A percentile compares a stretch with the other conserved stretches of the same genome.
Evolutionary conservation across 1,140 invertebrate species (phyloP).

Genomic region (Platyura marginata): DNA sequence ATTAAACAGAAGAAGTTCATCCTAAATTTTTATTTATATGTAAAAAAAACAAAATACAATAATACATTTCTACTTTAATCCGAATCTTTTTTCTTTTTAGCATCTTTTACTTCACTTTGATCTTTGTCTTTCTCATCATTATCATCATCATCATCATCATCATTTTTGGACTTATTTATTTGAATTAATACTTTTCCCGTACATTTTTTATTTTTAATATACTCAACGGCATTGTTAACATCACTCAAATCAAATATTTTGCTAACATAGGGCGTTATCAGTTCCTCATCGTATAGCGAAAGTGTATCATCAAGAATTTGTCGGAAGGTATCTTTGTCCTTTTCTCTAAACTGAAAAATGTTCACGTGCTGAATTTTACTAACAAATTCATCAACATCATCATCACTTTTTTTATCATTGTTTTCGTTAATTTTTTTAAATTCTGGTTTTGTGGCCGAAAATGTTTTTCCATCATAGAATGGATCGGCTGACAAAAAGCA

Average conservation of each 20-base stretch:
- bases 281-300: slow-evolving; percentile 26
- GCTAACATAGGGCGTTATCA: slow-evolving; percentile 27
- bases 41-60: too few relatives aligned
- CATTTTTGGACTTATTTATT: slow-evolving; percentile 1
- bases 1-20: too few relatives aligned
- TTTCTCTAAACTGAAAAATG: slow-evolving; percentile 5
- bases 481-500: background rate
- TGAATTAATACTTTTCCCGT: slow-evolving; percentile 29
- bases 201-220: slow-evolving; percentile 24
- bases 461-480: background rate
- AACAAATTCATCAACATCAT: background rate
- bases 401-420: background rate
- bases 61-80: too few relatives aligned
- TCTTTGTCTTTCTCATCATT: too few relatives aligned
- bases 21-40: too few relatives aligned
- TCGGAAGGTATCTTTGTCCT: slow-evolving; percentile 12
- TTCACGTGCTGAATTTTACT: background rate
- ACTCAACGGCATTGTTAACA: slow-evolving; percentile 27
- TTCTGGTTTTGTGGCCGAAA: background rate
- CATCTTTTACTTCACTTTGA: too few relatives aligned
- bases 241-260: slow-evolving; percentile 24
- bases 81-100: too few relatives aligned
- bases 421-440: background rate
- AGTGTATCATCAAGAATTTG: slow-evolving; percentile 26
- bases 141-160: too few relatives aligned